Base-by-base conservation (phyloP, 1,140 invertebrate genomes). In the Thaumatotibia leucotreta region DNA sequence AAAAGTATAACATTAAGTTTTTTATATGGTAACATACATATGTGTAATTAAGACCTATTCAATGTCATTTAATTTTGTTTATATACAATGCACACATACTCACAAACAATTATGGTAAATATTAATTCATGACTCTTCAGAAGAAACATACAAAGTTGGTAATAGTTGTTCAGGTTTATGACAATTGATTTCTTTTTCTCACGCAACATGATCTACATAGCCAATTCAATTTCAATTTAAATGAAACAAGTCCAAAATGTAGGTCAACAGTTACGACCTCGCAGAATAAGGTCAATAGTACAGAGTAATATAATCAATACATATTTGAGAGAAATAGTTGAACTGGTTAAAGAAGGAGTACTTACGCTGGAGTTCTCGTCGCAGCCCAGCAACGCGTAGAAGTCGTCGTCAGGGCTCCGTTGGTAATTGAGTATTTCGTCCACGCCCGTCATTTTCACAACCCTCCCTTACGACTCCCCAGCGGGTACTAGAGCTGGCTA, bases 321-420 rank as follows among this genome's bases (percentile, higher is more conserved):
- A 64, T 45, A 72, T 39, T 65, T 54, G 23, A 24, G 24, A 49
- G n/a, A 66, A 33, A 50, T n/a, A 49, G 20, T 62, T 50, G 9
- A 61, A 32, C 32, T 22, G 6, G 49, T 52, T 27, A 31, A 66
- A 27, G 31, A 31, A 67, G 65, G 24, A 45, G 70, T 66, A 93
- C 94, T 95, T 92, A 98, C 97, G 77, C 94, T 93, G 27, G 97
- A 95, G 69, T 93, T 93, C 83, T 97, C 96, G 88, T 97, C 96
- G 89, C 97, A 97, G 61, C 96, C 96, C 64, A 98, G 90, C 75
- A 98, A 92, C n/a, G 91, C 93, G 88, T 98, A 98, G 85, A 94
- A 96, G 92, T 97, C 96, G 83, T 97, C 96, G 75, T 96, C 94
- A 61, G 94, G 94, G 79, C 92, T 94, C 73, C 93, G 93, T 82